Percentiles rank a stretch among this genome's conserved stretches.
Conservation (phyloP, 2,888 invertebrate species). For the Harmothoe impar region DNA sequence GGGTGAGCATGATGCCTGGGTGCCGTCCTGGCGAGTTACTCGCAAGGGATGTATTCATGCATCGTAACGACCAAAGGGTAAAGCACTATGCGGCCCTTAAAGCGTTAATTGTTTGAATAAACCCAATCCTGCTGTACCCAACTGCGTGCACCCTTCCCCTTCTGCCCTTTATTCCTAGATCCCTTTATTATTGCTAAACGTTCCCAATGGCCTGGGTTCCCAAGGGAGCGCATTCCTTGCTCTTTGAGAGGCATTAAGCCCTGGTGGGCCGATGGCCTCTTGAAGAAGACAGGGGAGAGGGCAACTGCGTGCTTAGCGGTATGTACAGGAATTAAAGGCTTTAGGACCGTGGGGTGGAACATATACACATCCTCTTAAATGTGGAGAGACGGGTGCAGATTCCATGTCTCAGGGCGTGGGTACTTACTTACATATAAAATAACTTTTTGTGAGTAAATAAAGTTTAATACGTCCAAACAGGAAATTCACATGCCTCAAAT, state of each 20-base stretch:
- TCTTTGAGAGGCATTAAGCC: background rate
- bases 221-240: background rate
- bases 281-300: background rate
- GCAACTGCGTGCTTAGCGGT: conserved; percentile 19
- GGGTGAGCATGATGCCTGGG: too few species aligned
- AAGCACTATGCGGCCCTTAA: too few species aligned
- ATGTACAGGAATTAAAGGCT: conserved; percentile 1
- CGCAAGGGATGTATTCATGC: too few species aligned
- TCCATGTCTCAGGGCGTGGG: too few species aligned
- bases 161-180: conserved; percentile 7
- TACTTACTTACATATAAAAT: too few species aligned
- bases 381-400: too few species aligned
- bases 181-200: background rate
- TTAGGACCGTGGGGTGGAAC: background rate
- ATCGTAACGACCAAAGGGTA: too few species aligned
- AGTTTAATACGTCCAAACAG: too few species aligned
- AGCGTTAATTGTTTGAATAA: conserved; percentile 10
- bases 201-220: background rate
- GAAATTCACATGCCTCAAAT: too few species aligned
- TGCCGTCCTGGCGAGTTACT: too few species aligned
- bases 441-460: too few species aligned
- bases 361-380: too few species aligned
- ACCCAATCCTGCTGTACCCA: background rate
- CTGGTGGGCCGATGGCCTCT: background rate
- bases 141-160: background rate